These are phyloP conservation scores for Cariama cristata DNA, from an alignment of 2,113 vertebrate genomes.

Conservation along the genomic window DNA sequence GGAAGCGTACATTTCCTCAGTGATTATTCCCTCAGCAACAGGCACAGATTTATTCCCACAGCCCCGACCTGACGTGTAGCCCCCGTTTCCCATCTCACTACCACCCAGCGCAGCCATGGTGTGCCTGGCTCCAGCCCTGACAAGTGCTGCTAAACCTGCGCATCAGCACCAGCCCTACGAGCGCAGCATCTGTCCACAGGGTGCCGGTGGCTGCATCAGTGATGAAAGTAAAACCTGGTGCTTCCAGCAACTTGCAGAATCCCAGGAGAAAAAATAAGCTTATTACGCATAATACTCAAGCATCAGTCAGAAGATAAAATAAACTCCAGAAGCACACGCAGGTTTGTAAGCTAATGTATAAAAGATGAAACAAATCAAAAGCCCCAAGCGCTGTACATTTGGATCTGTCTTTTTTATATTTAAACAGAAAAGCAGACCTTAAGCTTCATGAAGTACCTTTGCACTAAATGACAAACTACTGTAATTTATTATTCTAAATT, in stretches of 20 bases:
- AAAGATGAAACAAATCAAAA: conserved; percentile 50
- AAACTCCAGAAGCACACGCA: neutral
- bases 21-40: neutral
- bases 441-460: neutral
- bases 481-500: neutral
- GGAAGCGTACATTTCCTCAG: neutral
- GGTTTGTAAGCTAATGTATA: conserved; percentile 27
- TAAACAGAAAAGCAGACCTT: neutral
- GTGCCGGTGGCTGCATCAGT: neutral
- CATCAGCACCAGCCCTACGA: accelerated
- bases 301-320: conserved; percentile 34
- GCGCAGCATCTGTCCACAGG: neutral
- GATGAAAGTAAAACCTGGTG: neutral
- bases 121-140: neutral
- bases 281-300: neutral
- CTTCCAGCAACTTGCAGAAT: neutral
- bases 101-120: accelerated
- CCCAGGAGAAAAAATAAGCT: conserved; percentile 16
- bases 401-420: neutral
- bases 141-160: neutral
- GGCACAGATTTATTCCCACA: neutral
- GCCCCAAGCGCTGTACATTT: neutral
- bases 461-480: neutral
- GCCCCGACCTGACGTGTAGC: neutral
- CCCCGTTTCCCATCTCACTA: neutral